phyloP scores from a whole-genome alignment of 1,140 invertebrate species.

The Drosophila murphyi region DNA sequence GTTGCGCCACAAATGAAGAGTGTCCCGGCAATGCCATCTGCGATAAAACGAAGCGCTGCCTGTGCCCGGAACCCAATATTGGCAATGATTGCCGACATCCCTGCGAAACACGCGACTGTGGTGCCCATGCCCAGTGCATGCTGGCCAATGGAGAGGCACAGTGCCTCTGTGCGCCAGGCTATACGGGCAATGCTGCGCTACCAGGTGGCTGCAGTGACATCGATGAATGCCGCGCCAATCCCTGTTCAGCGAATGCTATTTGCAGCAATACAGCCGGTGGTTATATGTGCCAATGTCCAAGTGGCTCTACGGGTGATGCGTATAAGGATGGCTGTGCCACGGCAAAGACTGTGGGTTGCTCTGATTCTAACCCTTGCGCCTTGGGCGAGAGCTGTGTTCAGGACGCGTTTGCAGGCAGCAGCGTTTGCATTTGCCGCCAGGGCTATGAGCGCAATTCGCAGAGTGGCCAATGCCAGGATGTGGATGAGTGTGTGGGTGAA shows the following conservation, averaged over 20 bases:
- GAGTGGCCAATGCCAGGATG: constrained; percentile 91
- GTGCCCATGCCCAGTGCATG: constrained; percentile 95
- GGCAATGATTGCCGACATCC: constrained; percentile 97
- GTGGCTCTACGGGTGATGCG: constrained; percentile 89
- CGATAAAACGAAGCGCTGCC: constrained; percentile 90
- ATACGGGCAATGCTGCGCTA: constrained; percentile 88
- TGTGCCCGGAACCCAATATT: constrained; percentile 95
- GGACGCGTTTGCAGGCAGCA: constrained; percentile 89
- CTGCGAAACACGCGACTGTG: constrained; percentile 93
- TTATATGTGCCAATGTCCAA: constrained; percentile 94
- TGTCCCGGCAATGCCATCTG: constrained; percentile 96
- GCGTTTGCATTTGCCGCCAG: constrained; percentile 94
- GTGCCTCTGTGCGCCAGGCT: constrained; percentile 92
- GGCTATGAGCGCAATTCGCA: constrained; percentile 91
- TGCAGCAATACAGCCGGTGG: constrained; percentile 94
- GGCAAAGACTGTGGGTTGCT: constrained; percentile 88
- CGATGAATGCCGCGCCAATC: constrained; percentile 91
- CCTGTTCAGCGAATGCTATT: constrained; percentile 92
- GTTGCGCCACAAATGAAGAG: constrained; percentile 90
- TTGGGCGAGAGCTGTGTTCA: constrained; percentile 93
- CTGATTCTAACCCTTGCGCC: constrained; percentile 90
- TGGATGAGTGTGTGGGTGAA: constrained; percentile 93
- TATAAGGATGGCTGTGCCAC: constrained; percentile 90
- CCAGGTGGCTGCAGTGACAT: constrained; percentile 93
- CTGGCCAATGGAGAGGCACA: constrained; percentile 92